A percentile compares a stretch with the other conserved stretches of the same genome.
These are phyloP conservation scores for Lordiphosa collinella DNA, from an alignment of 1,140 invertebrate genomes.

Conservation along the genomic window DNA sequence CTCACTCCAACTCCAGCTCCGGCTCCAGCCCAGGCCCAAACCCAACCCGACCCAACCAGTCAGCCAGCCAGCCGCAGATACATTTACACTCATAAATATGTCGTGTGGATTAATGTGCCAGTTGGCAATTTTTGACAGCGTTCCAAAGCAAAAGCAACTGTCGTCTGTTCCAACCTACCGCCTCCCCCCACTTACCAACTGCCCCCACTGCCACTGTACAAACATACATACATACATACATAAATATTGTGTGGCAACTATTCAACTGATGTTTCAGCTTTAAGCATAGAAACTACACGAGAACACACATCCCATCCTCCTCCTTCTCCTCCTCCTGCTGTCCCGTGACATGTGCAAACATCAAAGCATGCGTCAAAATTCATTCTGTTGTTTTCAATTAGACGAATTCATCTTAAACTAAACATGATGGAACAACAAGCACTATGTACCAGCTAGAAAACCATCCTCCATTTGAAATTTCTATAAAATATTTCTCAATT, in stretches of 20 bases:
- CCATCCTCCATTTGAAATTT: too few species aligned
- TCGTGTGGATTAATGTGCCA: slow-evolving; percentile 76
- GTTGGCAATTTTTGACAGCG: slow-evolving; percentile 72
- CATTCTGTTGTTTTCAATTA: too few species aligned
- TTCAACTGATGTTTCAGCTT: not conserved
- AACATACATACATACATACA: not conserved
- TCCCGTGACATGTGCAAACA: too few species aligned
- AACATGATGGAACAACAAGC: too few species aligned
- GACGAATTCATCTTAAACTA: too few species aligned
- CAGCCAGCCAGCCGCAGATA: slow-evolving; percentile 19
- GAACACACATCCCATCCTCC: not conserved
- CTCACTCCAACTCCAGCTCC: slow-evolving; percentile 15
- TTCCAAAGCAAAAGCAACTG: slow-evolving; percentile 45
- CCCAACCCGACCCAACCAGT: not conserved
- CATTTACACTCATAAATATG: slow-evolving; percentile 73
- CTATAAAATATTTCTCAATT: too few species aligned
- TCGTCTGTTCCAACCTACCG: slow-evolving; percentile 13
- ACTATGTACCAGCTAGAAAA: too few species aligned
- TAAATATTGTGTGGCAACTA: not conserved
- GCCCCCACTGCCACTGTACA: not conserved
- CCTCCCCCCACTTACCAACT: not conserved
- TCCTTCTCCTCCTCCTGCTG: too few species aligned
- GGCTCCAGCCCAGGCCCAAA: not conserved
- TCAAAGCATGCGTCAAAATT: too few species aligned
- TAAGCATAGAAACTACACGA: not conserved